Base-by-base conservation (phyloP, 2,113 vertebrate genomes). In the Megaceryle torquata region DNA sequence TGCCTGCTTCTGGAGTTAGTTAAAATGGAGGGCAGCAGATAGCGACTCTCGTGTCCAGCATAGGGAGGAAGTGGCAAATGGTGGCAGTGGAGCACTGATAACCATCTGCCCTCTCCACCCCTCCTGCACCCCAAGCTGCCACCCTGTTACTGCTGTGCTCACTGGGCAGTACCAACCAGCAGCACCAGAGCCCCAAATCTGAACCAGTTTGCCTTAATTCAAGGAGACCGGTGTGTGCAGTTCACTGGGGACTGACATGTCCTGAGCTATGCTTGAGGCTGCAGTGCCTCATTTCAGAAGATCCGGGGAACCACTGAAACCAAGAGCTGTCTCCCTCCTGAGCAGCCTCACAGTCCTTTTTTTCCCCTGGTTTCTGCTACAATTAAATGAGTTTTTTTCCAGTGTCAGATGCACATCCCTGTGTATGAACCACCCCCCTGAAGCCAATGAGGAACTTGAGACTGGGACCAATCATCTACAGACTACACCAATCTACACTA, bases 1-100 rank as follows among this genome's bases (percentile, higher is more conserved):
- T 92, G 81, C 50, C 83, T 93, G 60, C 86, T 92, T 84, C 71
- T 82, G 93, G 51, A 95, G 87, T 89, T 90, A 71, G 83, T 95
- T 91, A 86, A 89, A 85, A 72, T 9, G 56, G 63, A 96, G 81
- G 80, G 56, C 82, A 75, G 75, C 65, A 2, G 0, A 67, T 14
- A 91, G 48, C 5, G 35, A 92, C 51, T 80, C 93, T 91, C 70
- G 5, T 13, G 4, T 15, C 67, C 60, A 50, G 81, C 0, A 0
- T 12, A 50, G 72, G 33, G 33, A 97, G 64, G 57, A 83, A 37
- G 75, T 43, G 41, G 61, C 41, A 56, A 74, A 35, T 21, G 21
- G 14, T 5, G 69, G 51, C 71, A 60, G 44, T 21, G 33, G 16
- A 51, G 22, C 3, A 6, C n/a, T 2, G 17, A 65, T 17, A 85